Evolutionary conservation across 2,113 vertebrate genomes (phyloP), one percentile per base, ranked within the genome.

Genomic region (Megaleporinus macrocephalus): DNA sequence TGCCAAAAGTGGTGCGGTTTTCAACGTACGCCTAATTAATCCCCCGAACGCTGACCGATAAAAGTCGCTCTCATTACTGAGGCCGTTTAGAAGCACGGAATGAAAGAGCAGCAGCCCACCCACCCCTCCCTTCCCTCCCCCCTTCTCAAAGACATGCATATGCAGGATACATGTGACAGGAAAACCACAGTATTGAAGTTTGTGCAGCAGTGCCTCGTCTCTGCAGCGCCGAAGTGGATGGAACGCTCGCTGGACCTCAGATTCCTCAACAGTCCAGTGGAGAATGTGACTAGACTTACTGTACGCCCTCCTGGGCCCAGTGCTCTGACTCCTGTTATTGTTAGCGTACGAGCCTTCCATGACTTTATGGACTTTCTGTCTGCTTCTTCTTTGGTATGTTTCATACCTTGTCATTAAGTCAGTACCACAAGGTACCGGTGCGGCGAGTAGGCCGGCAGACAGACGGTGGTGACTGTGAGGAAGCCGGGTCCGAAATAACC

Each of bases 141-240:
- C 26, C 12, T 20, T 49, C 53, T 30, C 10, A 27, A 27, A 68
- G 36, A 26, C 20, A 26, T 59, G 51, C 79, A 44, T 63, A 41
- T 24, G 18, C 73, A 69, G 30, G 30, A 82, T 61, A 33, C 80
- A 76, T 76, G 73, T 76, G 80, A 81, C 80, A 82, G 80, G 80
- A 82, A 82, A 82, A 65, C 72, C 73, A 80, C 69, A 81, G 33
- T 66, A 41, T 44, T 57, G 30, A n/a, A 20, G 55, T 63, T 47
- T 80, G 70, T 51, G 18, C 5, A 47, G 63, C 80, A 69, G 62
- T 41, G 22, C 44, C 66, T 30, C 49, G 2, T 74, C 29, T 51
- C 41, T 41, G 30, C 62, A 24, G 29, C 14, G n/a, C 29, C 59
- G 14, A 33, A 59, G n/a, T 16, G 65, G 26, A 20, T 7, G 5